These are phyloP conservation scores for Typhlomys cinereus DNA, from an alignment of 2,113 vertebrate genomes.

Conservation along the genomic window DNA sequence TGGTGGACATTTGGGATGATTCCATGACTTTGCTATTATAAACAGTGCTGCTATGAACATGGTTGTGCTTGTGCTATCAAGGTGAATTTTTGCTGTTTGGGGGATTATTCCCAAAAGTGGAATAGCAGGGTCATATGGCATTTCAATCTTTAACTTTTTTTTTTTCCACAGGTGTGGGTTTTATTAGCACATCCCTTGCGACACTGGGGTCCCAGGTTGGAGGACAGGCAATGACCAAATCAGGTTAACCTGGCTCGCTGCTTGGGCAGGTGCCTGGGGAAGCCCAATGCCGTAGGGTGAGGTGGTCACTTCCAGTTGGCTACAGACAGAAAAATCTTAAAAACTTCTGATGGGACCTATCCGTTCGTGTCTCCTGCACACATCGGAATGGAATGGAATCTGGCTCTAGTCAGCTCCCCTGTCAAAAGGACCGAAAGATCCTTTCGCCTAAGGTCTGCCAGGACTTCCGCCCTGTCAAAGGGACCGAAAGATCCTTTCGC, in stretches of 20 bases:
- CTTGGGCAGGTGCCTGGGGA: background rate
- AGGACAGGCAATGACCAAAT: background rate
- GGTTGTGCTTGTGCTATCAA: too few relatives aligned
- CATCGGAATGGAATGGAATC: slow-evolving; percentile 13
- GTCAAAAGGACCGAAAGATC: background rate
- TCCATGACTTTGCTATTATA: too few relatives aligned
- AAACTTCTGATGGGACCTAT: background rate
- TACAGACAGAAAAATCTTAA: background rate
- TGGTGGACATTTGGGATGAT: too few relatives aligned
- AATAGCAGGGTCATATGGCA: too few relatives aligned
- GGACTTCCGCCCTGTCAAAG: too few relatives aligned
- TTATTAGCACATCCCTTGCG: slow-evolving; percentile 55
- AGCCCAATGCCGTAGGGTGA: background rate
- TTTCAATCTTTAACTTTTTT: too few relatives aligned
- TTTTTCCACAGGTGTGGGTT: slow-evolving; percentile 35
- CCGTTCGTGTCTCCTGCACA: background rate
- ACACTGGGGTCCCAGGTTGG: background rate
- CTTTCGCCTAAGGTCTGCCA: too few relatives aligned
- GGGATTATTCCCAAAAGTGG: too few relatives aligned
- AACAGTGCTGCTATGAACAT: too few relatives aligned
- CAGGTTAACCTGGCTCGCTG: background rate
- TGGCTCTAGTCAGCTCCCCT: background rate
- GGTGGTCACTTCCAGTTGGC: background rate
- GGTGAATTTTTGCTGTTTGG: too few relatives aligned
- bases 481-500: too few relatives aligned